Base-by-base conservation (phyloP, 2,113 vertebrate species). In the Motacilla tschutschensis region DNA sequence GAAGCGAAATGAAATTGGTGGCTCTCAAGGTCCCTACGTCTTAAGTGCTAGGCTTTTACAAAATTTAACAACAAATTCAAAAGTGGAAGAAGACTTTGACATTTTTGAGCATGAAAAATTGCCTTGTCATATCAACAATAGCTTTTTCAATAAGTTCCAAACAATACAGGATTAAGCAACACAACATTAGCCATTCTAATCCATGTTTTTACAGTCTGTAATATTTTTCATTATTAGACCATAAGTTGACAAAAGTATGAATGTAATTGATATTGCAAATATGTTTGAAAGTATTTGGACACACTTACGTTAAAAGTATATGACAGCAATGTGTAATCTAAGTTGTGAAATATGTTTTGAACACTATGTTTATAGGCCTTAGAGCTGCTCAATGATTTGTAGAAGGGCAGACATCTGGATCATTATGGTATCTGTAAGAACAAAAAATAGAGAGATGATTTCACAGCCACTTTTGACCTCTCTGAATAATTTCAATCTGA, bases 391-490 rank as follows among this genome's bases (percentile, higher is more conserved):
- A 35, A 46, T 81, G 36, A 79, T 92, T 86, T 88, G 65, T 20
- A 87, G 57, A 94, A 86, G 89, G 74, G 64, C 67, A 83, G 83
- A 94, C 92, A 93, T 90, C 93, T 95, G 92, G 51, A 85, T 95
- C 75, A 74, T 93, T 91, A 70, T 17, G 66, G 18, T 78, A 72
- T 80, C 79, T 90, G 51, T 80, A 85, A 59, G 74, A 70, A 83
- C 19, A 87, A 73, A 93, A 89, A 90, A 75, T 75, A 88, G 84
- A 75, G 54, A 72, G 28, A 73, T 93, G 76, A 89, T 95, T 95
- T 93, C 77, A 75, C 73, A 92, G 57, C n/a, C 73, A 59, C 87
- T 94, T 93, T 85, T 93, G 86, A 95, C 79, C 88, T 90, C 31
- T 86, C 38, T 67, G 79, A 91, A 85, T 94, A 88, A 92, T 94